Conservation (phyloP, 2,888 invertebrate genomes). For the Argynnis bischoffii region DNA sequence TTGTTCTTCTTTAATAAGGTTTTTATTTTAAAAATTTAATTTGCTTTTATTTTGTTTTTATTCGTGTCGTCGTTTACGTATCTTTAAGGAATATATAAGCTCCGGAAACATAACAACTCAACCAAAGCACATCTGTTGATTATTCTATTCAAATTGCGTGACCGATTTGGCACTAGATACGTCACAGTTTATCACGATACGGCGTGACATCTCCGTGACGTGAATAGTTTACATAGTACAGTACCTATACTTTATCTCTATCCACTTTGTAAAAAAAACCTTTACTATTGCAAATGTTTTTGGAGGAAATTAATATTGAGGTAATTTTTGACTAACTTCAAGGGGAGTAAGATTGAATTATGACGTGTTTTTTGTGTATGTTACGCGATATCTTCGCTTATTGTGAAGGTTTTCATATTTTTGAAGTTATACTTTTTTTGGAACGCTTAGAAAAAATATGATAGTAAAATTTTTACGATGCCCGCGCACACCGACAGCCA, state of each 20-base stretch:
- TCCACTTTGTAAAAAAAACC: not conserved
- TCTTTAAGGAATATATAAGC: conserved; percentile 11
- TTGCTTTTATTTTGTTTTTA: not conserved
- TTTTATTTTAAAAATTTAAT: not conserved
- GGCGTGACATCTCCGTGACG: conserved; percentile 48
- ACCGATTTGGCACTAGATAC: conserved; percentile 54
- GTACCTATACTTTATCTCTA: conserved; percentile 14
- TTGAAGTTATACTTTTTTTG: too few species aligned
- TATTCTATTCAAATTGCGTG: conserved; percentile 51
- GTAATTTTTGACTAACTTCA: too few species aligned
- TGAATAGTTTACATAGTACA: conserved; percentile 32
- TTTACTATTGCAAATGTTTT: too few species aligned
- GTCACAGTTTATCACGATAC: conserved; percentile 44
- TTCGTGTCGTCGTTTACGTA: not conserved
- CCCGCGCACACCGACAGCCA: too few species aligned
- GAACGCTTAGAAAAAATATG: too few species aligned
- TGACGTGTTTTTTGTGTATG: too few species aligned
- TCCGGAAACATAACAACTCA: conserved; percentile 25
- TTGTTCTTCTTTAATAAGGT: not conserved
- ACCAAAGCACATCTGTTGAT: conserved; percentile 40
- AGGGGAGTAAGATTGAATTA: too few species aligned
- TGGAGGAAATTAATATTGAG: too few species aligned
- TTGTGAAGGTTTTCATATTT: too few species aligned
- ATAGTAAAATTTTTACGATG: too few species aligned
- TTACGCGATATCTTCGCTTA: too few species aligned